Conservation (phyloP, 2,113 vertebrate species). For the Corythornis madagascariensis region DNA sequence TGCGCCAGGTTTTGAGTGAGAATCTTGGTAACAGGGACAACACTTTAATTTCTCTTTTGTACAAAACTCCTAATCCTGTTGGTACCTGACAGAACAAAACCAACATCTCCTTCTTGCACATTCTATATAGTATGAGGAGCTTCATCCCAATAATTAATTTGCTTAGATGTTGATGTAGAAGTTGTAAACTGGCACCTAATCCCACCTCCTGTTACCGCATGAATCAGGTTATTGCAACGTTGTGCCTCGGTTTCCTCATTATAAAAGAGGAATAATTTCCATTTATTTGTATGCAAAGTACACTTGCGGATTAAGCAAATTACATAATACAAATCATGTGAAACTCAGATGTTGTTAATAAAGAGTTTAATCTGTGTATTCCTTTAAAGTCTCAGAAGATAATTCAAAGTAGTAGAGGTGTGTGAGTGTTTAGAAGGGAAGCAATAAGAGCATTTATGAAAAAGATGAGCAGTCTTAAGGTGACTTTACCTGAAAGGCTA, state of each 20-base stretch:
- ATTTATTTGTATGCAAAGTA: not conserved
- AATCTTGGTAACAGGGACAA: not conserved
- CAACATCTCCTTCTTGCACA: not conserved
- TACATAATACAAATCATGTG: not conserved
- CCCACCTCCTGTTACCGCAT: not conserved
- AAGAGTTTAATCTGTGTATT: not conserved
- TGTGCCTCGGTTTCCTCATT: not conserved
- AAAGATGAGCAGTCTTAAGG: not conserved
- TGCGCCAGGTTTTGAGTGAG: not conserved
- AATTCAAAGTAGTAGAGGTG: not conserved
- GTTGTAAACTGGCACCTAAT: not conserved
- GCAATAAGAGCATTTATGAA: not conserved
- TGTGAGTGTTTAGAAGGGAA: not conserved
- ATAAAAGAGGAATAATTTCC: not conserved
- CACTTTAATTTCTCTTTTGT: not conserved
- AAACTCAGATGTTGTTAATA: not conserved
- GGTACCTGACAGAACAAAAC: not conserved
- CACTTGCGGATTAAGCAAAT: not conserved
- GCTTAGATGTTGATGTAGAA: not conserved
- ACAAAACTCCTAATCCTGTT: not conserved
- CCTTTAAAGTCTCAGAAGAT: not conserved
- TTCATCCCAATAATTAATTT: not conserved
- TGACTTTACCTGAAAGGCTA: slow-evolving; percentile 7
- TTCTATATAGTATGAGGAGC: not conserved
- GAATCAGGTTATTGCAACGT: not conserved